phyloP scores from a whole-genome alignment of 2,888 invertebrate species.

The Agonopterix subpropinquella region DNA sequence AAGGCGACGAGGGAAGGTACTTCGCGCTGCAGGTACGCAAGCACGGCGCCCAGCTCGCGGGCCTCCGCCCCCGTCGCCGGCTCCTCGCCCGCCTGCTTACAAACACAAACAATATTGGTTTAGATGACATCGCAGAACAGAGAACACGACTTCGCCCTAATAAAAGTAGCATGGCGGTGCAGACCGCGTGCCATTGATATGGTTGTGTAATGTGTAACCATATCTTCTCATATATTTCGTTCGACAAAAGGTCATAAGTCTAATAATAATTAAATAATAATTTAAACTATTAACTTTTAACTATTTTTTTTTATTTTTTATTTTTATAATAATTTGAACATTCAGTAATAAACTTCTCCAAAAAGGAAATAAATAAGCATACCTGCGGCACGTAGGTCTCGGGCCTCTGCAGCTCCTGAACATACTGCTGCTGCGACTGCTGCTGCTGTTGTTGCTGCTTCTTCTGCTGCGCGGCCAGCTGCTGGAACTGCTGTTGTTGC shows the following conservation, averaged over 20 bases:
- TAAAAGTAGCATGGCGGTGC: no score
- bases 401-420: slow-evolving; percentile 48
- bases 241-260: no score
- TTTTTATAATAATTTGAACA: no score
- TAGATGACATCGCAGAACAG: no score
- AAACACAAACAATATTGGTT: slow-evolving; percentile 2
- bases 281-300: no score
- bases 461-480: slow-evolving; percentile 40
- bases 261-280: no score
- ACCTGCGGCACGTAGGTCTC: slow-evolving; percentile 46
- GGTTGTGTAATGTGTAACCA: no score
- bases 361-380: neutral
- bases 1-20: slow-evolving; percentile 69
- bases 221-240: no score
- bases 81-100: slow-evolving; percentile 9
- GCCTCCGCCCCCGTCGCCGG: slow-evolving; percentile 36
- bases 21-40: slow-evolving; percentile 77
- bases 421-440: slow-evolving; percentile 41
- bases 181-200: no score
- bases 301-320: no score
- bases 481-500: slow-evolving; percentile 48
- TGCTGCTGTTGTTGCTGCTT: slow-evolving; percentile 50
- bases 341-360: no score
- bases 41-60: slow-evolving; percentile 74
- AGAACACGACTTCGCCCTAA: no score